Conservation (phyloP, 2,888 invertebrate genomes). For the Ryuthela nishihirai region DNA sequence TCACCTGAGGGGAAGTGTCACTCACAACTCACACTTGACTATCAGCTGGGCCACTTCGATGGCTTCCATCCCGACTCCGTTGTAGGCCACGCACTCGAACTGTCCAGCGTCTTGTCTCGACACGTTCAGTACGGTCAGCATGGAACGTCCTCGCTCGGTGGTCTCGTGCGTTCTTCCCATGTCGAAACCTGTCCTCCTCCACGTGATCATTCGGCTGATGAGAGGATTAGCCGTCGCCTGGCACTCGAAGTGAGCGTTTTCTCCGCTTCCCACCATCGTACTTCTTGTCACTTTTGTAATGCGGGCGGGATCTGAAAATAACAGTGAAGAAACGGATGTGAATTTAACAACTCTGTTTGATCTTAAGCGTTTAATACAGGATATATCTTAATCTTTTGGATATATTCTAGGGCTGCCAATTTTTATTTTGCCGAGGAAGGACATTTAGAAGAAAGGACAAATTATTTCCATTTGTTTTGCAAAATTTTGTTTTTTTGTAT, state of each 20-base stretch:
- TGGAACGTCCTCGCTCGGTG: constrained; percentile 41
- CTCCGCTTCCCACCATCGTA: constrained; percentile 69
- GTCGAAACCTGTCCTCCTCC: constrained; percentile 66
- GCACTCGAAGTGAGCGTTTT: constrained; percentile 77
- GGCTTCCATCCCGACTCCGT: constrained; percentile 76
- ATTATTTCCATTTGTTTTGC: too few species aligned
- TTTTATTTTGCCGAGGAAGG: too few species aligned
- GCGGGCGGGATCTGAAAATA: constrained; percentile 67
- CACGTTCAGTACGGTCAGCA: constrained; percentile 63
- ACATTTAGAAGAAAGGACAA: too few species aligned
- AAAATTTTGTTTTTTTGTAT: too few species aligned
- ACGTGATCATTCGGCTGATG: constrained; percentile 73
- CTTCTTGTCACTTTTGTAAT: constrained; percentile 70
- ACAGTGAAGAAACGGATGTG: not conserved
- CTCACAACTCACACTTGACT: constrained; percentile 73
- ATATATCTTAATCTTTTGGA: too few species aligned
- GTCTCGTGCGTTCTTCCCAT: constrained; percentile 53
- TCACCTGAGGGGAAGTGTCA: constrained; percentile 10
- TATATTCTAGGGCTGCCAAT: too few species aligned
- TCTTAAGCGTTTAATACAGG: too few species aligned
- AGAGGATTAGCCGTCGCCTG: constrained; percentile 81
- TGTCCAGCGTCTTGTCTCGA: constrained; percentile 80
- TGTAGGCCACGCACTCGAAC: constrained; percentile 84
- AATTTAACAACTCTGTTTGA: too few species aligned
- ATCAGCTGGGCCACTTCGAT: constrained; percentile 70